These are phyloP conservation scores for Globodera ellingtonae DNA, from an alignment of 1,140 invertebrate genomes.

Conservation along the genomic window DNA sequence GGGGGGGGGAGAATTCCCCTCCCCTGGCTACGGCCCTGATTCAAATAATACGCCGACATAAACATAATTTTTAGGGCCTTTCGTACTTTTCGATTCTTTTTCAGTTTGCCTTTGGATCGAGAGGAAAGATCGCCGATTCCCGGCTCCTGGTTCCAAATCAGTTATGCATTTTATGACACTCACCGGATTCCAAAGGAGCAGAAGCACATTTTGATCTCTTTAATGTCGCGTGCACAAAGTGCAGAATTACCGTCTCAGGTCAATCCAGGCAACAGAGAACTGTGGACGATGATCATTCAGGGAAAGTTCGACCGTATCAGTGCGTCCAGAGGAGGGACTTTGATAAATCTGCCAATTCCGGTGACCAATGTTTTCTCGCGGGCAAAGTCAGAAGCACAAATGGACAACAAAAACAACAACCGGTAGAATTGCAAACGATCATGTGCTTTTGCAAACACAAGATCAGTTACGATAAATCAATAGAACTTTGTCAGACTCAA, in stretches of 20 bases:
- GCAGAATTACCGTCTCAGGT: background rate
- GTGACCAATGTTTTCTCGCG: slow-evolving; percentile 4
- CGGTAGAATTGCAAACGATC: background rate
- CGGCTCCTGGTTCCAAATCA: slow-evolving; percentile 1
- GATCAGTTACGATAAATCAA: too few relatives aligned
- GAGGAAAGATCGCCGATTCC: background rate
- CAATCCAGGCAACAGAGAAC: background rate
- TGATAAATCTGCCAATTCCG: background rate
- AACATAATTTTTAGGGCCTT: too few relatives aligned
- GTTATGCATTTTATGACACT: background rate
- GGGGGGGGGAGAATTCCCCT: too few relatives aligned
- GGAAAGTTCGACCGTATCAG: slow-evolving; percentile 1
- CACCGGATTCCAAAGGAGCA: background rate
- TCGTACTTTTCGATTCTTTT: background rate
- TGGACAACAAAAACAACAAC: background rate
- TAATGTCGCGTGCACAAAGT: background rate
- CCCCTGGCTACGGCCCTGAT: too few relatives aligned
- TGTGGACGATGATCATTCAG: background rate
- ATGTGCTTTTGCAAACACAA: too few relatives aligned
- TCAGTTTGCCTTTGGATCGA: background rate
- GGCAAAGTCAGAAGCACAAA: slow-evolving; percentile 7
- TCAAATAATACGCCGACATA: too few relatives aligned
- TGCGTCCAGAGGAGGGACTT: background rate
- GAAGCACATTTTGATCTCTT: background rate
- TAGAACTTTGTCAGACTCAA: too few relatives aligned